Evolutionary conservation across 2,797 vertebrate species (phyloP).

Genomic region (Helostoma temminkii): DNA sequence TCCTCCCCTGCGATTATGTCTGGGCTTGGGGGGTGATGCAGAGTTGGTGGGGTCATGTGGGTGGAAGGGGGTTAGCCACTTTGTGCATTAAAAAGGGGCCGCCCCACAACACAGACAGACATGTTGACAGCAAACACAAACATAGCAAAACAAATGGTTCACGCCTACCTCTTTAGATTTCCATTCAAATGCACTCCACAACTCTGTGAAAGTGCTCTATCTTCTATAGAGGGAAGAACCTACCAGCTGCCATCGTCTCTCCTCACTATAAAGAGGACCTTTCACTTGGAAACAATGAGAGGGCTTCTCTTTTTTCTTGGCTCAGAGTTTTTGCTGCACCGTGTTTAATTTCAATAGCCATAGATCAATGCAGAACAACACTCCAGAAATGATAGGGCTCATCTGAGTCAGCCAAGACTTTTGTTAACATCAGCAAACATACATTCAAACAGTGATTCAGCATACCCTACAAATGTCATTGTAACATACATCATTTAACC

Average conservation of each 20-base stretch:
- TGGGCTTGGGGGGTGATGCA: slow-evolving; percentile 53
- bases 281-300: slow-evolving; percentile 85
- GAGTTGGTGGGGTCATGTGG: slow-evolving; percentile 68
- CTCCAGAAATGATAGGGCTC: slow-evolving; percentile 79
- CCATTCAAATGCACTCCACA: slow-evolving; percentile 88
- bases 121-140: slow-evolving; percentile 92
- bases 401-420: slow-evolving; percentile 77
- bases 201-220: slow-evolving; percentile 86
- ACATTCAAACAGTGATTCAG: slow-evolving; percentile 64
- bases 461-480: slow-evolving; percentile 35
- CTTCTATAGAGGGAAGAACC: slow-evolving; percentile 87
- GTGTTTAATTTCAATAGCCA: slow-evolving; percentile 82
- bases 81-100: slow-evolving; percentile 83
- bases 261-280: slow-evolving; percentile 84
- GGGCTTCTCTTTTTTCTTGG: slow-evolving; percentile 81
- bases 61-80: slow-evolving; percentile 66
- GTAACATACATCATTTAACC: slow-evolving; percentile 49
- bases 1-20: slow-evolving; percentile 82
- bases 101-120: slow-evolving; percentile 86
- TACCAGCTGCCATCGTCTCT: slow-evolving; percentile 88
- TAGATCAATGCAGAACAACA: slow-evolving; percentile 83
- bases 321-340: slow-evolving; percentile 76
- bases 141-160: slow-evolving; percentile 90
- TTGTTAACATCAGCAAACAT: slow-evolving; percentile 65
- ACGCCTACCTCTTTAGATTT: slow-evolving; percentile 90